Conservation (phyloP, 2,797 vertebrate species). For the Diceros bicornis region DNA sequence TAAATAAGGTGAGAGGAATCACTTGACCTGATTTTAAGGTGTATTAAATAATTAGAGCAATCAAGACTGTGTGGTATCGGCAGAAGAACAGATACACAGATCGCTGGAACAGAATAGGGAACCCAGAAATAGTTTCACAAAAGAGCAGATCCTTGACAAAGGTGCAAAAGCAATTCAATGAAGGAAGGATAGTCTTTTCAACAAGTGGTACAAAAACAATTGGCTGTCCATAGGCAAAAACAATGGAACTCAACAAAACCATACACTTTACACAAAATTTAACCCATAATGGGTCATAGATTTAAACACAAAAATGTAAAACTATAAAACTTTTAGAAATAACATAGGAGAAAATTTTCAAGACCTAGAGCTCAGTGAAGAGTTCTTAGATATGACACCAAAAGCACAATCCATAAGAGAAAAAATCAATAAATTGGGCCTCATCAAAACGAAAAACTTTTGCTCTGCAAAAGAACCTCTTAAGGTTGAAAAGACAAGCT, state of each 20-base stretch:
- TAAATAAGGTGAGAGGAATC: not conserved
- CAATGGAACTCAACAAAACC: not conserved
- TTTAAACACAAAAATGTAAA: constrained; percentile 26
- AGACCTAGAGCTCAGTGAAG: not conserved
- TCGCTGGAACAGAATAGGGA: not conserved
- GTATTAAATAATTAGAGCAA: not conserved
- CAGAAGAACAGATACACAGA: not conserved
- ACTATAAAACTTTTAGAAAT: not conserved
- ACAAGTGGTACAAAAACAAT: not conserved
- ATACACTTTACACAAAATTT: not conserved
- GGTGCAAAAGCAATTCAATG: not conserved
- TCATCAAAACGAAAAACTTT: constrained; percentile 39
- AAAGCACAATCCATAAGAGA: not conserved
- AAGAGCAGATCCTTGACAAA: not conserved
- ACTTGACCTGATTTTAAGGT: not conserved
- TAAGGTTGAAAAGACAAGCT: not conserved
- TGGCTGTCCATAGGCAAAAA: not conserved
- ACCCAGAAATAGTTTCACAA: not conserved
- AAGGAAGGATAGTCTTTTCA: not conserved
- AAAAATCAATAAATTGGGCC: not conserved
- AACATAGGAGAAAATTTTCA: not conserved
- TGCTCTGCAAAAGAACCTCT: not conserved
- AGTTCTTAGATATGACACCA: not conserved
- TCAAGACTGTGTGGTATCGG: not conserved
- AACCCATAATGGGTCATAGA: not conserved